These are phyloP conservation scores for Pristionchus entomophagus DNA, from an alignment of 2,888 invertebrate species.

Conservation along the genomic window DNA sequence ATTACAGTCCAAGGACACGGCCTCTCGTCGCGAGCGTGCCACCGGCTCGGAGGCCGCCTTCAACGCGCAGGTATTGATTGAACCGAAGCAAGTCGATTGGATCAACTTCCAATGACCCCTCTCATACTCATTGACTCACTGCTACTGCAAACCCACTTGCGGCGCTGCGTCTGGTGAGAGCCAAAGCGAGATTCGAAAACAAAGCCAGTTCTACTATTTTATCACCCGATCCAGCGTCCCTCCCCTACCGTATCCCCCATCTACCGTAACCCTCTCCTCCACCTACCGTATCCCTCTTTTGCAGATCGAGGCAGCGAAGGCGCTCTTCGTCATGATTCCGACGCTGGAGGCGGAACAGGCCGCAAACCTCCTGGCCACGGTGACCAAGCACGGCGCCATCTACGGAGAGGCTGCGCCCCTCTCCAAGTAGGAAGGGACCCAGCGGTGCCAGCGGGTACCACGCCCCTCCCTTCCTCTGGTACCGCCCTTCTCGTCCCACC, in stretches of 20 bases:
- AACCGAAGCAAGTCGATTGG: too few species aligned
- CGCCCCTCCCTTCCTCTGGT: neutral
- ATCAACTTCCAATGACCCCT: too few species aligned
- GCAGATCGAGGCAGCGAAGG: conserved; percentile 26
- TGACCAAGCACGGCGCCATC: conserved; percentile 10
- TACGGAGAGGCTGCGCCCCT: neutral
- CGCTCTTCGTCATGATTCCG: conserved; percentile 29
- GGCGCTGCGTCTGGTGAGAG: too few species aligned
- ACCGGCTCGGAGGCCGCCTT: neutral
- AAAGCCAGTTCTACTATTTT: too few species aligned
- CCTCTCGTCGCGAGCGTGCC: conserved; percentile 25
- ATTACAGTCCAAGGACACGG: conserved; percentile 31
- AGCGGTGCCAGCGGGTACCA: neutral
- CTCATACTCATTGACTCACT: neutral
- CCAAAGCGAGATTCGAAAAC: too few species aligned
- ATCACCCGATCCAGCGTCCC: neutral
- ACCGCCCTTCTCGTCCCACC: neutral
- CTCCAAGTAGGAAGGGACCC: neutral
- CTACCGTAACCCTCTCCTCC: neutral
- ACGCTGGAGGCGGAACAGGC: conserved; percentile 10
- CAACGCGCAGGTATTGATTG: neutral
- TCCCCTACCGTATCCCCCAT: neutral
- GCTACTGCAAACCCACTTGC: neutral
- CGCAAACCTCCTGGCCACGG: neutral
- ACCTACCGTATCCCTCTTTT: neutral